Evolutionary conservation across 2,797 vertebrate species (phyloP).

Genomic region (Glyptemys insculpta): DNA sequence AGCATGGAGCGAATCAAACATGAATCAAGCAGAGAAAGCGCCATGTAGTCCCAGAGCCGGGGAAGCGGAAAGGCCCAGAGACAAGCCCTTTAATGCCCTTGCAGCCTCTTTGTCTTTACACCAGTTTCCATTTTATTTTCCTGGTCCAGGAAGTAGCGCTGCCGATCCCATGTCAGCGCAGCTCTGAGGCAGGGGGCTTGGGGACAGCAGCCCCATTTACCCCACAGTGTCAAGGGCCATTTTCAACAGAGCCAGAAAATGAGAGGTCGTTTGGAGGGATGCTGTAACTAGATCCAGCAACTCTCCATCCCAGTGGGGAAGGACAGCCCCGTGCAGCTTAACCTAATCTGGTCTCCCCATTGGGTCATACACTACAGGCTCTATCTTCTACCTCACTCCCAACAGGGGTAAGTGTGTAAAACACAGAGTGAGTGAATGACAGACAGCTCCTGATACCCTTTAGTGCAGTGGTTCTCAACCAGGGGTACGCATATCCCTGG

Average conservation of each 20-base stretch:
- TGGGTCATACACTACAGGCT: neutral
- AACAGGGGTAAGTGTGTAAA: neutral
- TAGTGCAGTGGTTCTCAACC: neutral
- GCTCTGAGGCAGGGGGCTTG: fast-evolving
- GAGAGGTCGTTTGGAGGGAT: neutral
- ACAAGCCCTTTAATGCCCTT: neutral
- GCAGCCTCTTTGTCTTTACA: neutral
- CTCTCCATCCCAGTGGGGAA: neutral
- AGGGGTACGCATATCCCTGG: no score
- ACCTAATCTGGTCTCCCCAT: conserved; percentile 6
- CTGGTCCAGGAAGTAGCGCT: neutral
- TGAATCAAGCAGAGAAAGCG: neutral
- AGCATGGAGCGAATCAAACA: neutral
- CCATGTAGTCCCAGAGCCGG: neutral
- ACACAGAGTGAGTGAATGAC: neutral
- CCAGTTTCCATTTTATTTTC: neutral
- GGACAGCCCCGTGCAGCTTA: conserved; percentile 17
- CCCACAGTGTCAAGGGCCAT: neutral
- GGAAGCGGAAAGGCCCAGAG: neutral
- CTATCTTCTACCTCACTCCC: neutral
- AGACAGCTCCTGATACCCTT: neutral
- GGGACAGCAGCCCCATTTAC: neutral
- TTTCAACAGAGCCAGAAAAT: neutral
- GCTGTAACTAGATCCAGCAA: neutral
- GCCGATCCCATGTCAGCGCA: neutral